Evolutionary conservation across 2,888 invertebrate species (phyloP).

Genomic region (Tenthredo amoena): DNA sequence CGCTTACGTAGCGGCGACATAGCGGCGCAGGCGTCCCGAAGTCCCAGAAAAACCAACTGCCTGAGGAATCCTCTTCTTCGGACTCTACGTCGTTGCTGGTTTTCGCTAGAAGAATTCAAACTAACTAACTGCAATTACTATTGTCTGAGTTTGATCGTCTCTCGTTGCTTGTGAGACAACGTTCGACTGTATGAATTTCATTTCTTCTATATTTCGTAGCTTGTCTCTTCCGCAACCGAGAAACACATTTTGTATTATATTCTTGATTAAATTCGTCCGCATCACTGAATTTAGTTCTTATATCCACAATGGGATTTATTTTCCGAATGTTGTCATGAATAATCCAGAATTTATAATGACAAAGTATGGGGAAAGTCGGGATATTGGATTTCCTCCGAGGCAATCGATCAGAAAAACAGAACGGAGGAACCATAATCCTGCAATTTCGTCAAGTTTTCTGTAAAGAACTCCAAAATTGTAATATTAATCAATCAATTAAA

Average conservation of each 20-base stretch:
- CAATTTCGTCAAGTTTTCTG: too few species aligned
- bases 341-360: not conserved
- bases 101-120: conserved; percentile 1
- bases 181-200: not conserved
- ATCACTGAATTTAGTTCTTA: not conserved
- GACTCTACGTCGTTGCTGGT: conserved; percentile 24
- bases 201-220: not conserved
- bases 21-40: conserved; percentile 41
- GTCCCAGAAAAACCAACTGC: not conserved
- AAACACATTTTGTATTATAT: not conserved
- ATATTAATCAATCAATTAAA: not conserved
- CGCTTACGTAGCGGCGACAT: not conserved
- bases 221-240: not conserved
- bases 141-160: not conserved
- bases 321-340: not conserved
- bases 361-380: not conserved
- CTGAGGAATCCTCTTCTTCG: not conserved
- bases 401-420: not conserved
- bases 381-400: not conserved
- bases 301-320: not conserved
- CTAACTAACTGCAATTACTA: not conserved
- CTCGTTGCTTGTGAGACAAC: not conserved
- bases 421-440: not conserved
- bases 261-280: not conserved
- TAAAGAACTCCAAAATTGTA: not conserved